Percentiles rank a stretch among this genome's conserved stretches.
These are phyloP conservation scores for Catharus fuscescens DNA, from an alignment of 2,113 vertebrate genomes.

Conservation along the genomic window DNA sequence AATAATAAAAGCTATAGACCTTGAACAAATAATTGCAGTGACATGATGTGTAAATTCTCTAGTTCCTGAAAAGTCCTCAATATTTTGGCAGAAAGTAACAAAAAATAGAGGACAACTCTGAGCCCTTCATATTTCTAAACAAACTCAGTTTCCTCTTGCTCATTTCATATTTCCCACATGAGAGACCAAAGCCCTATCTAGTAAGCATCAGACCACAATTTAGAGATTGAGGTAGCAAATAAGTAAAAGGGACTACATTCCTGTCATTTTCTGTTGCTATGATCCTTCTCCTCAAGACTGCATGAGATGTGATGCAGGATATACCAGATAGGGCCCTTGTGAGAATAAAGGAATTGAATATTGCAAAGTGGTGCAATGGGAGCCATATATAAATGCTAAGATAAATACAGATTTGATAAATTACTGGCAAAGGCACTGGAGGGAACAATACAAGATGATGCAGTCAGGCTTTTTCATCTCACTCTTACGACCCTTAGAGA, in stretches of 20 bases:
- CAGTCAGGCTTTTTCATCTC: conserved; percentile 27
- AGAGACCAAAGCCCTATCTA: neutral
- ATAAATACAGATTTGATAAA: conserved; percentile 62
- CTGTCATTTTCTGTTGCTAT: conserved; percentile 4
- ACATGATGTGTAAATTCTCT: neutral
- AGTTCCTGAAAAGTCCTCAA: neutral
- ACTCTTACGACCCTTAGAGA: conserved; percentile 25
- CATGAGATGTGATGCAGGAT: conserved; percentile 16
- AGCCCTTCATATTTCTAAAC: neutral
- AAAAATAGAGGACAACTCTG: neutral
- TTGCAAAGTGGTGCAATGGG: conserved; percentile 55
- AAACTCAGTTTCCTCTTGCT: neutral
- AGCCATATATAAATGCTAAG: conserved; percentile 56
- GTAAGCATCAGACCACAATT: neutral
- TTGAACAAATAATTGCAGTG: neutral
- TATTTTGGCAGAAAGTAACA: neutral
- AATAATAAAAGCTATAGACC: neutral
- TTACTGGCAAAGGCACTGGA: conserved; percentile 47
- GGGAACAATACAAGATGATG: conserved; percentile 34
- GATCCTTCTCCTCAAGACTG: neutral
- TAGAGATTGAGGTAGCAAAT: neutral
- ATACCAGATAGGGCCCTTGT: conserved; percentile 45
- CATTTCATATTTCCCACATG: neutral
- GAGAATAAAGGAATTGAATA: conserved; percentile 56
- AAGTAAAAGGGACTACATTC: neutral